A percentile compares a stretch with the other conserved stretches of the same genome.
phyloP scores from a whole-genome alignment of 2,113 vertebrate species.

The Cromileptes altivelis region DNA sequence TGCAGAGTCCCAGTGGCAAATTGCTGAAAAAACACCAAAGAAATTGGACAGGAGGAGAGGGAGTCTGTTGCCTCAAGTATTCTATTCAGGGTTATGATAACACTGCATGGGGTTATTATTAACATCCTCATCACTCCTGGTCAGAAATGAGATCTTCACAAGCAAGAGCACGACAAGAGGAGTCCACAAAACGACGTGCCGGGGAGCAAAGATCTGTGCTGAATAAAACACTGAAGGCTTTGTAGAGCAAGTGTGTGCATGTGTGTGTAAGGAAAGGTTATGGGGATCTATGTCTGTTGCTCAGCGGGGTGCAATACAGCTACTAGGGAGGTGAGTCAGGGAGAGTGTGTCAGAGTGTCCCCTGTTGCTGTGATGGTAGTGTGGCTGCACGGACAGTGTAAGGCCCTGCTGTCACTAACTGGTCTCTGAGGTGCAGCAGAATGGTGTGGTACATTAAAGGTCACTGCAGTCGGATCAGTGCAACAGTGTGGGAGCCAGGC shows the following conservation, averaged over 20 bases:
- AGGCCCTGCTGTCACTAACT: conserved; percentile 4
- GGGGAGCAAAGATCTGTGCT: conserved; percentile 45
- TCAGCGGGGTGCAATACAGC: conserved; percentile 4
- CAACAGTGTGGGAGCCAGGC: background rate
- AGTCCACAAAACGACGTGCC: conserved; percentile 53
- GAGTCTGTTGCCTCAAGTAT: conserved; percentile 67
- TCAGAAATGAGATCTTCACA: conserved; percentile 68
- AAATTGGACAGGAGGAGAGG: conserved; percentile 56
- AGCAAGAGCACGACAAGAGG: conserved; percentile 41
- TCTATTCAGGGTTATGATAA: conserved; percentile 61
- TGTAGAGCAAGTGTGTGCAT: conserved; percentile 6
- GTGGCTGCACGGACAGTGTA: background rate
- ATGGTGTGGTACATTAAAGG: background rate
- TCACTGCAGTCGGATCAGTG: background rate
- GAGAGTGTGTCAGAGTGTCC: conserved; percentile 10
- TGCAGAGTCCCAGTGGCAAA: conserved; percentile 43
- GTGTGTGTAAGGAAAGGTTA: background rate
- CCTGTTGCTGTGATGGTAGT: background rate
- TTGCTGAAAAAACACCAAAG: conserved; percentile 61
- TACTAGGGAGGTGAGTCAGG: background rate
- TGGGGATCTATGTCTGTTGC: background rate
- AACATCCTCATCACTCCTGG: conserved; percentile 66
- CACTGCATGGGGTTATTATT: conserved; percentile 63
- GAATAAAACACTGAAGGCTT: conserved; percentile 41
- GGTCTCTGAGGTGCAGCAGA: conserved; percentile 17